Evolutionary conservation across 2,113 vertebrate species (phyloP), one percentile per base, ranked within the genome.

Genomic region (Amia ocellicauda): DNA sequence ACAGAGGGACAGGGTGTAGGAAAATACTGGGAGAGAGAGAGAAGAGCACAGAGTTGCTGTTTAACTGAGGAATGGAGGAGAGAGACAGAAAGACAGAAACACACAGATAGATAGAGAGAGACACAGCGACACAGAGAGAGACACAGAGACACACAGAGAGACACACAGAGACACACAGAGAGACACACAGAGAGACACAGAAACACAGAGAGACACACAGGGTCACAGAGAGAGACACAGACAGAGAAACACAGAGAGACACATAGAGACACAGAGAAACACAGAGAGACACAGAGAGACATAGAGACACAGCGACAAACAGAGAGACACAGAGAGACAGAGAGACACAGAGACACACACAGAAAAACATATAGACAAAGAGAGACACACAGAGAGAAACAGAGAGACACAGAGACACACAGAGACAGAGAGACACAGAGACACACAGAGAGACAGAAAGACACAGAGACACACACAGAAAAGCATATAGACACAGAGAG

Each of bases 321-420:
- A 31, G 24, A 56, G 17, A 14, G 16, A 27, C 26, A 9, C 14
- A 9, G 53, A 7, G 24, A 29, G 53, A 2, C 24, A n/a, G 27
- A 7, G n/a, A 16, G 23, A 16, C 22, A 23, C 23, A 52, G 42
- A 61, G 71, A 75, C 72, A n/a, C n/a, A n/a, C n/a, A n/a, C n/a
- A n/a, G n/a, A n/a, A n/a, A n/a, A n/a, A n/a, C n/a, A n/a, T n/a
- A 75, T 77, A 73, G 17, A 27, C 14, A 40, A 31, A 19, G 28
- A 23, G 23, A 10, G 49, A 40, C 22, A n/a, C n/a, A n/a, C n/a
- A n/a, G n/a, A n/a, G n/a, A n/a, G n/a, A n/a, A n/a, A n/a, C n/a
- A n/a, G n/a, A 23, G 1, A 58, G 17, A 23, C 17, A 58, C 28
- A 19, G 41, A 63, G 28, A 43, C 31, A 43, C 36, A 19, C 36